phyloP scores from a whole-genome alignment of 2,797 vertebrate genomes.

The Chelonia mydas region DNA sequence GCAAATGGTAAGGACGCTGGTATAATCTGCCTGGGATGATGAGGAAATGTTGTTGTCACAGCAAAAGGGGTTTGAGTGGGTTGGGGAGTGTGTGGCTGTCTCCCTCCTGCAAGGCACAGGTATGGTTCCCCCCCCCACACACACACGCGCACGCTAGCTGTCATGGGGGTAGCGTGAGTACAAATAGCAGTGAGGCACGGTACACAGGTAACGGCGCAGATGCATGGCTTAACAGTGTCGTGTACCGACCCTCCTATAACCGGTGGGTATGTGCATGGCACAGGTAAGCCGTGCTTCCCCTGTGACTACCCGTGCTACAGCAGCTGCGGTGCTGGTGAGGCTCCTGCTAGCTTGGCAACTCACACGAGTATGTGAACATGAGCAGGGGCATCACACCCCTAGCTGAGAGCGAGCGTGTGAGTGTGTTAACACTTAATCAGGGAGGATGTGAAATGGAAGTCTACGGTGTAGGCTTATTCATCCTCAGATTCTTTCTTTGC shows the following conservation, averaged over 20 bases:
- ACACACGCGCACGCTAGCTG: too few species aligned
- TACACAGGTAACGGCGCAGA: too few species aligned
- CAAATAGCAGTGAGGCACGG: neutral
- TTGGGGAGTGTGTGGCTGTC: too few species aligned
- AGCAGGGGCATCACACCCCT: too few species aligned
- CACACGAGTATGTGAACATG: neutral
- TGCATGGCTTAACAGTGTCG: too few species aligned
- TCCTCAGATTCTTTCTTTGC: neutral
- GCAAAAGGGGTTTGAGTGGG: neutral
- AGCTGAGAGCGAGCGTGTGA: neutral
- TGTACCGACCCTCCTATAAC: neutral
- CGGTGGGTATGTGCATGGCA: neutral
- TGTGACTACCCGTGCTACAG: too few species aligned
- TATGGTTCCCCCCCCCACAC: too few species aligned
- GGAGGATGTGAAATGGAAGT: neutral
- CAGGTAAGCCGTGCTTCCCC: too few species aligned
- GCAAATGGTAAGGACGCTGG: neutral
- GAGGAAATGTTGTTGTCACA: neutral
- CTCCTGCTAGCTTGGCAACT: too few species aligned
- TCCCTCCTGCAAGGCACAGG: too few species aligned
- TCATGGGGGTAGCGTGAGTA: too few species aligned
- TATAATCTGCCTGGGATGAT: neutral
- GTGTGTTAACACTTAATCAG: neutral
- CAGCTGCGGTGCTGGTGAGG: too few species aligned
- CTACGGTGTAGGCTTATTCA: neutral